phyloP scores from a whole-genome alignment of 1,140 invertebrate genomes.

The Teleopsis dalmanni region DNA sequence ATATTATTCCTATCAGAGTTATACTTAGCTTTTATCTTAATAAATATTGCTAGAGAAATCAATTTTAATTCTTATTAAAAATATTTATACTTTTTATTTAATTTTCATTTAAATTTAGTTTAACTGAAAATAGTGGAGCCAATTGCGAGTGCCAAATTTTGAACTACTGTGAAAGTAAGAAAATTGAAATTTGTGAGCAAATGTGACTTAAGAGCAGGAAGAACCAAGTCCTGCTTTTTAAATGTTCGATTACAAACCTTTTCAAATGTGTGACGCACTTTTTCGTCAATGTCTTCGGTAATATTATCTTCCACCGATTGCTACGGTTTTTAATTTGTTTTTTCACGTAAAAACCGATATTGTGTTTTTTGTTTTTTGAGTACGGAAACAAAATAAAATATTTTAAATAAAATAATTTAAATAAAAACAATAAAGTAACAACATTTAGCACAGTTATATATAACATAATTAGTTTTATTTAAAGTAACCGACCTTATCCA shows the following conservation, averaged over 20 bases:
- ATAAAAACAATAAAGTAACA: neutral
- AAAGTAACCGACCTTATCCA: constrained; percentile 68
- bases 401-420: neutral
- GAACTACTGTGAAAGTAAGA: too few species aligned
- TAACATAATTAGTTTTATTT: constrained; percentile 45
- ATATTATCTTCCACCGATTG: constrained; percentile 19
- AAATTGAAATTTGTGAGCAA: too few species aligned
- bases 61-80: too few species aligned
- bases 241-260: constrained; percentile 56
- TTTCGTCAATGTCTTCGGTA: constrained; percentile 42
- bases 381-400: neutral
- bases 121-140: too few species aligned
- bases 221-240: too few species aligned
- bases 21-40: too few species aligned
- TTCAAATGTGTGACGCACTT: constrained; percentile 53
- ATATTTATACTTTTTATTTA: too few species aligned
- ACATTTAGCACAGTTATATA: neutral
- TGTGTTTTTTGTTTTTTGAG: neutral
- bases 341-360: constrained; percentile 1
- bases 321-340: neutral
- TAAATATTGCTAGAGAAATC: too few species aligned
- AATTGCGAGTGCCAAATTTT: too few species aligned
- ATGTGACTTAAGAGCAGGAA: too few species aligned
- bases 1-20: too few species aligned
- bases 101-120: too few species aligned